A percentile compares a stretch with the other conserved stretches of the same genome.
These are phyloP conservation scores for Pangasius krempfi DNA, from an alignment of 2,797 vertebrate genomes.

Conservation along the genomic window DNA sequence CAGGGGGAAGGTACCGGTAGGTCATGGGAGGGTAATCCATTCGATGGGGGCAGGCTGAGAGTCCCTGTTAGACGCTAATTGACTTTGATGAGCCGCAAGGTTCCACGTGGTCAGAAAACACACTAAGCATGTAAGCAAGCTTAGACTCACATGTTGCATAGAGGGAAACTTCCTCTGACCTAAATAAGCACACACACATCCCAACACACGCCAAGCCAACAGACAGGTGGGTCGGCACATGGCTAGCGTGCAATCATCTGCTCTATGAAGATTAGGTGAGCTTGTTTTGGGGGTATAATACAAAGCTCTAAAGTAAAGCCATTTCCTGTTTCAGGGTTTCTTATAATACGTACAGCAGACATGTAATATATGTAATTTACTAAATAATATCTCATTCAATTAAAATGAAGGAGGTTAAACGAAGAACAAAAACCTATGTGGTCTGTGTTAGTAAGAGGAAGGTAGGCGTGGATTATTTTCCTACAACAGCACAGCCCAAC, in stretches of 20 bases:
- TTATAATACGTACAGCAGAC: conserved; percentile 13
- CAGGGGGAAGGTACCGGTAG: conserved; percentile 63
- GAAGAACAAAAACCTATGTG: not conserved
- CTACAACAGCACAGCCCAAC: not conserved
- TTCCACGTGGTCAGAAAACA: conserved; percentile 39
- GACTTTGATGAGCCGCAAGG: conserved; percentile 58
- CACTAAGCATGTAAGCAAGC: conserved; percentile 30
- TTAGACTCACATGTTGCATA: conserved; percentile 51
- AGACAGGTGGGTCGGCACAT: conserved; percentile 72
- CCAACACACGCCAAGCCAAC: conserved; percentile 48
- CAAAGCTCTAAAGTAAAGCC: conserved; percentile 30
- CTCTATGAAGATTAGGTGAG: conserved; percentile 75
- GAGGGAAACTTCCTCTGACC: conserved; percentile 69
- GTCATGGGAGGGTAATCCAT: conserved; percentile 66
- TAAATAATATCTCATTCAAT: not conserved
- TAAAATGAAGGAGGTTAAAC: not conserved
- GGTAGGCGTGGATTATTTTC: not conserved
- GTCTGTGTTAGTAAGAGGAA: not conserved
- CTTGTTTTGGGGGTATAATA: conserved; percentile 73
- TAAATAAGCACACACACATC: conserved; percentile 39
- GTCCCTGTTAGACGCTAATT: conserved; percentile 68
- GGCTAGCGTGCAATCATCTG: conserved; percentile 73
- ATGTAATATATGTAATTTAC: conserved; percentile 7
- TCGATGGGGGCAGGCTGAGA: conserved; percentile 58
- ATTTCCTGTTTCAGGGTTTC: conserved; percentile 42